Base-by-base conservation (phyloP, 2,888 invertebrate genomes). In the Oscheius sp. region DNA sequence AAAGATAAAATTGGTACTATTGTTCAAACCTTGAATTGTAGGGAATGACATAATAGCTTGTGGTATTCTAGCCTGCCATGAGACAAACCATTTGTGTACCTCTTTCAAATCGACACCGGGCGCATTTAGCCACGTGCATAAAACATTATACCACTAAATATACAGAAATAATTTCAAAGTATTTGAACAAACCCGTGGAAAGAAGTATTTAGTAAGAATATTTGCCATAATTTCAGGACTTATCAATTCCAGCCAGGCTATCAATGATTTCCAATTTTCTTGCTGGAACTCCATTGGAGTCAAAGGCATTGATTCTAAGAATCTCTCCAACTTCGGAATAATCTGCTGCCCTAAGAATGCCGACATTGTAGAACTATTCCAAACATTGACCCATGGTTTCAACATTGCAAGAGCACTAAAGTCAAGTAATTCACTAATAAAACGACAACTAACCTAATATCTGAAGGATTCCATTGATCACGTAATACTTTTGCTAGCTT, bases 51-150 rank as follows among this genome's bases (percentile, higher is more conserved):
- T 84, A 7, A 93, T 87, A 52, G 90, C 89, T 7, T 35, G 89
- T 3, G 91, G 91, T 73, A 93, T 89, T 78, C 91, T 89, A 88
- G 41, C 92, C 93, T 53, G 92, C 92, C 61, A 43, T 18, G 61
- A 7, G 23, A 89, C 88, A 85, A 94, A 95, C 95, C 95, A 95
- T 72, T 93, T 25, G 0, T 94, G 93, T 27, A 98, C 94, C 89
- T 97, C 94, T 0, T 94, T 93, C 29, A 97, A 93, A 89, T 95
- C 93, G 0, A 95, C 95, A 88, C 95, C 93, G 83, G 94, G 93
- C 18, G 78, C 74, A 90, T 94, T 94, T 58, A 99, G 91, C 98
- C 98, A 99, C 0, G 89, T 86, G 76, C 89, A 89, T 56, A 92
- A 84, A n/a, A 90, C 89, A 86, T 88, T 89, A 93, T 81, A 83